These are phyloP conservation scores for Nemurella pictetii DNA, from an alignment of 2,888 invertebrate species.

Conservation along the genomic window DNA sequence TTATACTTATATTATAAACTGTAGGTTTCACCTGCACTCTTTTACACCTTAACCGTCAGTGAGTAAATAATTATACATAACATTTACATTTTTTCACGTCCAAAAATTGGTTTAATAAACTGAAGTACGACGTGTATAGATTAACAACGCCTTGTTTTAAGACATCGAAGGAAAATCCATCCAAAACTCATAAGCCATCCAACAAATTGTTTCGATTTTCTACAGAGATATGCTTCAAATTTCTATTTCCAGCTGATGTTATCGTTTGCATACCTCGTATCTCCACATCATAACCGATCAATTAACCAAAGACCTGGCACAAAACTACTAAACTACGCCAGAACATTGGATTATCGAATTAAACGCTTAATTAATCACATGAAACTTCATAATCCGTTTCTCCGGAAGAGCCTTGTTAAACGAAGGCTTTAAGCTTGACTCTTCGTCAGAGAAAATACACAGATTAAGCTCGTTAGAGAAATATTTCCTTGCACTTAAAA, in stretches of 20 bases:
- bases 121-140: too few species aligned
- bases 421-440: constrained; percentile 16
- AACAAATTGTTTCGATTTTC: too few species aligned
- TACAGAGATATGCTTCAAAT: too few species aligned
- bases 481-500: neutral
- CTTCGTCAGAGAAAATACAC: constrained; percentile 18
- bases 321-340: constrained; percentile 6
- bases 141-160: too few species aligned
- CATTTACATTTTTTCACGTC: too few species aligned
- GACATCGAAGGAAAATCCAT: too few species aligned
- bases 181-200: too few species aligned
- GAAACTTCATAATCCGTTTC: constrained; percentile 29
- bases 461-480: constrained; percentile 5
- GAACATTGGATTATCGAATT: constrained; percentile 23
- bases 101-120: too few species aligned
- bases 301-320: neutral
- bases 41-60: too few species aligned
- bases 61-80: too few species aligned
- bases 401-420: constrained; percentile 16
- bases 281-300: neutral
- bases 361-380: constrained; percentile 29
- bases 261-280: neutral
- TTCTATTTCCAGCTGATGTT: neutral
- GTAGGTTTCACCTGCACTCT: too few species aligned
- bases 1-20: too few species aligned